Evolutionary conservation across 1,140 invertebrate species (phyloP).

Genomic region (Drosophila leontia): DNA sequence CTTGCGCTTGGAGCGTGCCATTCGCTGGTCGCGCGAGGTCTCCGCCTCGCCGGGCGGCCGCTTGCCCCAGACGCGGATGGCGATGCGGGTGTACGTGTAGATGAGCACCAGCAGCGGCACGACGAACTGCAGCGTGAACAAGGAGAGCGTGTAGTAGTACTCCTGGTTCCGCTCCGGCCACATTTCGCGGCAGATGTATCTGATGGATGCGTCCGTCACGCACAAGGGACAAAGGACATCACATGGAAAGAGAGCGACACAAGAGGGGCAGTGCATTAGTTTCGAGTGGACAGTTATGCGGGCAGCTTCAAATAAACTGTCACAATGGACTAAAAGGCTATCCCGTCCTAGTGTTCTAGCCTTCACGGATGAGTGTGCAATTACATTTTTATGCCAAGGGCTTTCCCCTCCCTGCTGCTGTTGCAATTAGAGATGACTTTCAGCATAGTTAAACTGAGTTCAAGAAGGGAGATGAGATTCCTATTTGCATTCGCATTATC

Average conservation of each 20-base stretch:
- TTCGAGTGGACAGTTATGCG: conserved; percentile 6
- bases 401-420: neutral
- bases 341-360: neutral
- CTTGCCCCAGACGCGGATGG: conserved; percentile 95
- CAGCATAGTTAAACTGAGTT: neutral
- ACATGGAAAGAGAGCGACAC: conserved; percentile 21
- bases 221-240: conserved; percentile 8
- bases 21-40: conserved; percentile 91
- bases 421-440: conserved; percentile 27
- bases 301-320: conserved; percentile 17
- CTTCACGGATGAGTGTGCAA: conserved; percentile 9
- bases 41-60: conserved; percentile 94
- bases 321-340: conserved; percentile 23
- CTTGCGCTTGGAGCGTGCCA: conserved; percentile 95
- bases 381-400: conserved; percentile 40
- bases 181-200: conserved; percentile 89
- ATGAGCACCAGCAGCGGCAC: conserved; percentile 93
- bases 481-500: conserved; percentile 39
- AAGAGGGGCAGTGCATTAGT: conserved; percentile 53
- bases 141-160: conserved; percentile 90
- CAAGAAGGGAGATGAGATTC: conserved; percentile 5
- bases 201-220: conserved; percentile 64
- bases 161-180: conserved; percentile 87
- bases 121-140: conserved; percentile 94
- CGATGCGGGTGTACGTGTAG: conserved; percentile 95